Conservation (phyloP, 2,797 vertebrate species). For the Rachycentron canadum region DNA sequence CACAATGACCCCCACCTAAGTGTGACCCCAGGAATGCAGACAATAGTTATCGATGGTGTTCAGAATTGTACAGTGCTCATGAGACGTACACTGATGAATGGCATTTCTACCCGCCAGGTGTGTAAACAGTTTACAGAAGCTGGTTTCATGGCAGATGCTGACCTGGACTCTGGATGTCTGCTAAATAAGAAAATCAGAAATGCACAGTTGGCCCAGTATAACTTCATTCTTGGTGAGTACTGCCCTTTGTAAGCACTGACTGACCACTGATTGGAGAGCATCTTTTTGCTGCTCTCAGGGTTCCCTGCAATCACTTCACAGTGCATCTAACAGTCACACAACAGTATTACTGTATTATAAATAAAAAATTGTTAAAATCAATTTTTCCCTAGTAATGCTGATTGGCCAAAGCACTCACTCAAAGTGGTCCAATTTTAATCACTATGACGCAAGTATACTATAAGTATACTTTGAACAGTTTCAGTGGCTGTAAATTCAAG, state of each 20-base stretch:
- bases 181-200: conserved; percentile 97
- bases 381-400: neutral
- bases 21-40: neutral
- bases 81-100: neutral
- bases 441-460: neutral
- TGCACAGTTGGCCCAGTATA: conserved; percentile 95
- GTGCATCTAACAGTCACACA: neutral
- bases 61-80: neutral
- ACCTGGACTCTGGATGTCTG: conserved; percentile 92
- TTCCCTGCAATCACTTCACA: conserved; percentile 19
- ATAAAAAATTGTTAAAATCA: neutral
- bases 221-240: conserved; percentile 94
- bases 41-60: neutral
- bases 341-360: neutral
- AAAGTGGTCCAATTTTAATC: neutral
- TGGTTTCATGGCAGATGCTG: conserved; percentile 94
- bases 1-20: neutral
- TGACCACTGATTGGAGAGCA: neutral
- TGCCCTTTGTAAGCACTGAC: neutral
- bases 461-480: neutral
- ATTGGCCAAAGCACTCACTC: neutral
- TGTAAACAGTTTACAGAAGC: conserved; percentile 90
- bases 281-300: neutral
- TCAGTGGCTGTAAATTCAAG: neutral
- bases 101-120: conserved; percentile 81